Evolutionary conservation across 2,888 invertebrate genomes (phyloP).

Genomic region (Erynnis tages): DNA sequence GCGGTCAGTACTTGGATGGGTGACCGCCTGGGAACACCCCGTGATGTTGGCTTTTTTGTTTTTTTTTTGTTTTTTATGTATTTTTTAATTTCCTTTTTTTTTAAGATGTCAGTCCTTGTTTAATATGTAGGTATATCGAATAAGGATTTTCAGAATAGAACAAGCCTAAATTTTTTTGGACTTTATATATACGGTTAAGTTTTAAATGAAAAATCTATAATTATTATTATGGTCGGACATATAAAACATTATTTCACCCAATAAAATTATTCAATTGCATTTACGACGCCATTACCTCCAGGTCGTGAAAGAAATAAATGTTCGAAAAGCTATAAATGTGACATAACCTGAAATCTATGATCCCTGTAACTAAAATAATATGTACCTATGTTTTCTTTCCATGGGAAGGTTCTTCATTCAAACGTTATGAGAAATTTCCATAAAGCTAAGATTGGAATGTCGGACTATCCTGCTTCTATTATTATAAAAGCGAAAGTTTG

Average conservation of each 20-base stretch:
- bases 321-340: conserved; percentile 28
- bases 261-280: conserved; percentile 29
- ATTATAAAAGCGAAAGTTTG: too few relatives aligned
- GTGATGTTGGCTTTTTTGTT: conserved; percentile 56
- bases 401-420: conserved; percentile 7
- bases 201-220: not conserved
- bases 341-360: conserved; percentile 28
- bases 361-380: conserved; percentile 4
- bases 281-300: conserved; percentile 27
- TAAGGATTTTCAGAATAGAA: too few relatives aligned
- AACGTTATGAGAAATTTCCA: too few relatives aligned
- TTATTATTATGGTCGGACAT: conserved; percentile 13
- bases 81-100: too few relatives aligned
- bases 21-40: conserved; percentile 59
- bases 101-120: too few relatives aligned
- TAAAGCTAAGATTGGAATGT: too few relatives aligned
- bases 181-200: too few relatives aligned
- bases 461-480: too few relatives aligned
- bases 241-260: conserved; percentile 28
- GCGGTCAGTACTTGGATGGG: conserved; percentile 48
- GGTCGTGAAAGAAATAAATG: conserved; percentile 28
- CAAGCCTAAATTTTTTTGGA: too few relatives aligned
- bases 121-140: too few relatives aligned
- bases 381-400: conserved; percentile 6
- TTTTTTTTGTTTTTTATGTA: too few relatives aligned